phyloP scores from a whole-genome alignment of 2,888 invertebrate species.

The Lasioglossum oenotherae region DNA sequence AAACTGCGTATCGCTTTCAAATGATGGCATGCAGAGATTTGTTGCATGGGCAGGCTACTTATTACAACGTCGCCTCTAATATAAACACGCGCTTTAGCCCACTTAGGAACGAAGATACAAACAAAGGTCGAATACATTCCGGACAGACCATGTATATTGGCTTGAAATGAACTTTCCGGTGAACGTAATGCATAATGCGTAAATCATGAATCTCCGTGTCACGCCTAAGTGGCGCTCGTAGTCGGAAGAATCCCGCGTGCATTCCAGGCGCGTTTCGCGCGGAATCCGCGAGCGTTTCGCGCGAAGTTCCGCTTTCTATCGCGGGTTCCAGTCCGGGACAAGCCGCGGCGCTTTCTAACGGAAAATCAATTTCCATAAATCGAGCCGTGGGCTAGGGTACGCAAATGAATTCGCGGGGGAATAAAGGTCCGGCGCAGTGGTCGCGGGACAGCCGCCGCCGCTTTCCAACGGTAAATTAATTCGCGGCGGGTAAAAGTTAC shows the following conservation, averaged over 20 bases:
- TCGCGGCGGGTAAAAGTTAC: slow-evolving; percentile 41
- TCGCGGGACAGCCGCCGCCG: background rate
- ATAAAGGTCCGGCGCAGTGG: slow-evolving; percentile 6
- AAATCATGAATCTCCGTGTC: background rate
- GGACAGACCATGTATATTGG: too few relatives aligned
- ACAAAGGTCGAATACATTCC: too few relatives aligned
- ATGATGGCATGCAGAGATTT: too few relatives aligned
- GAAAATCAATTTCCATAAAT: slow-evolving; percentile 53
- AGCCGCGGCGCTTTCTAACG: slow-evolving; percentile 22
- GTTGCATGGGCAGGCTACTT: too few relatives aligned
- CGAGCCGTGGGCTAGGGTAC: slow-evolving; percentile 1
- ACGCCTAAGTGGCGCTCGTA: background rate
- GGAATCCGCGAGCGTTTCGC: background rate
- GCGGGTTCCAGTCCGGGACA: background rate
- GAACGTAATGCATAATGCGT: background rate
- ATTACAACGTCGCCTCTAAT: too few relatives aligned
- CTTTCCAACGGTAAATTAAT: slow-evolving; percentile 56
- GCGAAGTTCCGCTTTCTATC: slow-evolving; percentile 26
- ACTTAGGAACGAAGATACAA: too few relatives aligned
- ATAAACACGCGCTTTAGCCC: too few relatives aligned
- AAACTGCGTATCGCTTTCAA: too few relatives aligned
- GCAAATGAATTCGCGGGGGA: slow-evolving; percentile 33
- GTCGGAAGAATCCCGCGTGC: background rate
- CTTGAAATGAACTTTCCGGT: background rate
- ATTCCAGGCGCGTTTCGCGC: background rate